A percentile compares a stretch with the other conserved stretches of the same genome.
Evolutionary conservation across 2,113 vertebrate genomes (phyloP).

Genomic region (Pterocles gutturalis): DNA sequence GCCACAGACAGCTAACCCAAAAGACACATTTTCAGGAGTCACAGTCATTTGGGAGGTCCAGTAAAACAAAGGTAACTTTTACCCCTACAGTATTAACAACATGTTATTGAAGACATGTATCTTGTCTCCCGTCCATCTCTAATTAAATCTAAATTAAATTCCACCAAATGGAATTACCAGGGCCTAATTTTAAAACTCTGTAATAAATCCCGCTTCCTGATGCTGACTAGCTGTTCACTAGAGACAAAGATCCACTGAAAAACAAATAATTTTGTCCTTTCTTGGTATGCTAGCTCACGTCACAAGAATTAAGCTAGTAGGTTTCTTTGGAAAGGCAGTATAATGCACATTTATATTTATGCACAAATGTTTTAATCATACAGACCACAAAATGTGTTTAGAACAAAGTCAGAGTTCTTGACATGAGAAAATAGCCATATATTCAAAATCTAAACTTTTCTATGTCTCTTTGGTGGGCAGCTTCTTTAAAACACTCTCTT

Average conservation of each 20-base stretch:
- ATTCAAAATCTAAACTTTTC: background rate
- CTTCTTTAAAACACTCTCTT: background rate
- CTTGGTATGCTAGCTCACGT: background rate
- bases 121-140: constrained; percentile 20
- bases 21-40: background rate
- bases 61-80: background rate
- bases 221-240: background rate
- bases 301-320: background rate
- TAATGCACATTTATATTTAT: background rate
- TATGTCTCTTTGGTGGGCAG: background rate
- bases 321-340: background rate
- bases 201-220: background rate
- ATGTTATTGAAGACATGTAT: background rate
- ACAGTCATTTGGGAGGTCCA: background rate
- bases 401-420: background rate
- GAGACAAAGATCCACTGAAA: background rate
- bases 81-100: background rate
- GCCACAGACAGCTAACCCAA: accelerated
- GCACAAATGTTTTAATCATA: background rate
- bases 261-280: background rate
- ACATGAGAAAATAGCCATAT: background rate
- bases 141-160: constrained; percentile 73
- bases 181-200: background rate
- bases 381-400: background rate
- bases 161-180: background rate